Percentiles rank a stretch among this genome's conserved stretches.
These are phyloP conservation scores for Anneissia japonica DNA, from an alignment of 35 echinoderm and acorn worm species.

Conservation along the genomic window DNA sequence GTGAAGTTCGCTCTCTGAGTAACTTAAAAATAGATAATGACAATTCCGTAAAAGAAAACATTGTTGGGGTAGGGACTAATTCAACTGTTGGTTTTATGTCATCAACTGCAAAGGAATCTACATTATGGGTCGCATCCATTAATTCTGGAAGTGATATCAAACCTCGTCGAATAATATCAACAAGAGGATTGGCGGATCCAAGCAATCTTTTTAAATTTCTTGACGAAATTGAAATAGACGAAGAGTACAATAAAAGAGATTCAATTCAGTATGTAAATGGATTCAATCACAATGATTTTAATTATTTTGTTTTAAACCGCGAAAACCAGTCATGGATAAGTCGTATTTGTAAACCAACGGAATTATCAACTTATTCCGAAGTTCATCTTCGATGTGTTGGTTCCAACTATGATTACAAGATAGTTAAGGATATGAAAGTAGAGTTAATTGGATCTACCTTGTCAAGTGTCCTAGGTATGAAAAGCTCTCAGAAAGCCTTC, in stretches of 20 bases:
- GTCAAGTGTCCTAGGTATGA: neutral
- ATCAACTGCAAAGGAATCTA: neutral
- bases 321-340: neutral
- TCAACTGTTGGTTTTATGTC: neutral
- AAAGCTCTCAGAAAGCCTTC: neutral
- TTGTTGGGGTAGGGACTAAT: neutral
- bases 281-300: neutral
- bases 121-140: no score
- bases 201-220: no score
- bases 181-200: neutral
- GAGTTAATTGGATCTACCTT: neutral
- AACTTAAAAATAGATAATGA: neutral
- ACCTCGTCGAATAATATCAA: no score
- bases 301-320: neutral
- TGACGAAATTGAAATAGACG: no score
- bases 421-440: neutral
- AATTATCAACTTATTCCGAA: neutral
- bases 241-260: neutral
- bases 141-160: no score
- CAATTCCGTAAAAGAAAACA: neutral
- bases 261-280: neutral
- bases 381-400: neutral
- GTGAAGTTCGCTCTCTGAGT: neutral
- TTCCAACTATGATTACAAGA: neutral
- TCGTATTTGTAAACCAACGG: neutral